Conservation (phyloP, 2,797 vertebrate genomes). For the Enteromius viviparus region DNA sequence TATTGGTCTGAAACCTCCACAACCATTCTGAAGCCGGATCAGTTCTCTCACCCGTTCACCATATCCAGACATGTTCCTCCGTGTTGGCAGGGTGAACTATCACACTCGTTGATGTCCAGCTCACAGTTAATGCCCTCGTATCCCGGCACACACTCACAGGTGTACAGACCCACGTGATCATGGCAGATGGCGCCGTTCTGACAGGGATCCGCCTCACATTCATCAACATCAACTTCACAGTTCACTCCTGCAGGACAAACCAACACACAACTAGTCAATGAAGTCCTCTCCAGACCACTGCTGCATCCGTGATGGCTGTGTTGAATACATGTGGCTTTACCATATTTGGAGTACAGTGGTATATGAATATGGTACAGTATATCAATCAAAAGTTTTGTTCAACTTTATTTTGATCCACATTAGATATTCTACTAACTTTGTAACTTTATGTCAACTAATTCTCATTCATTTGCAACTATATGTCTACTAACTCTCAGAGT, state of each 20-base stretch:
- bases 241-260: conserved; percentile 72
- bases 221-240: conserved; percentile 88
- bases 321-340: not conserved
- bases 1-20: not conserved
- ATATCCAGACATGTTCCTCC: conserved; percentile 82
- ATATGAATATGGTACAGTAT: not conserved
- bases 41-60: conserved; percentile 84
- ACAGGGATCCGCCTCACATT: conserved; percentile 87
- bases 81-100: conserved; percentile 84
- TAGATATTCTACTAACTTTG: too few relatives aligned
- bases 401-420: too few relatives aligned
- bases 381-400: not conserved
- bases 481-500: too few relatives aligned
- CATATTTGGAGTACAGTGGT: not conserved
- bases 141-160: conserved; percentile 83
- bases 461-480: too few relatives aligned
- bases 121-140: conserved; percentile 85
- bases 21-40: not conserved
- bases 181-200: conserved; percentile 82
- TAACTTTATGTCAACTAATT: too few relatives aligned
- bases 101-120: conserved; percentile 89
- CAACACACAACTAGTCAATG: conserved; percentile 25
- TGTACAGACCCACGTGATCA: conserved; percentile 85
- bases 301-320: not conserved
- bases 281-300: not conserved